Evolutionary conservation across 2,113 vertebrate genomes (phyloP), one percentile per base, ranked within the genome.

Genomic region (Sylvia atricapilla): DNA sequence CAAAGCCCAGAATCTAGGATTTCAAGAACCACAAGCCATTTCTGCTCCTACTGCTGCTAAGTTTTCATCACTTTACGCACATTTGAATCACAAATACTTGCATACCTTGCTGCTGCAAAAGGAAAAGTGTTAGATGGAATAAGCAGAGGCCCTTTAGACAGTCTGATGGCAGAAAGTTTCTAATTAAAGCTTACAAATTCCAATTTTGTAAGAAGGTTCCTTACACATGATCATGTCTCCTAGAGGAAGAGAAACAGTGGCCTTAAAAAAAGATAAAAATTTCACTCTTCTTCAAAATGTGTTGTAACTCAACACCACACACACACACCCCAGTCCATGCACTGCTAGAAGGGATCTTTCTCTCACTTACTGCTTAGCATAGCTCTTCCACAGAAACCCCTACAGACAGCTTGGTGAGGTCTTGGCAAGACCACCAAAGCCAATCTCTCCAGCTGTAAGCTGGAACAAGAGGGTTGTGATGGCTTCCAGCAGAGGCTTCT

Each of bases 61-160:
- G 24, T 80, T 69, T 95, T 94, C 59, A 75, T 85, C 58, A 53
- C 35, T 79, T 79, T 21, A n/a, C 53, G 63, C n/a, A 73, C 20
- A 62, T 76, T 15, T 43, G 39, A 87, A 75, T 47, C 75, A 64
- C 46, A 80, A 75, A 79, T 53, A 69, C 13, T 68, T 52, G 39
- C 30, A 68, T 13, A 75, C 24, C 23, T 81, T 84, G 52, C 41
- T 60, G n/a, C 37, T 41, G 24, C 78, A 43, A 25, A 87, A 19
- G 20, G 13, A 11, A 39, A 72, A 64, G 53, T 35, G 37, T 69
- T 68, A 87, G 56, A 60, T 17, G 17, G 37, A 39, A 41, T 13
- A 76, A 72, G 15, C 25, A 85, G 59, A 85, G 59, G 31, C 72
- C 58, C 44, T 80, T 80, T 37, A 79, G 81, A 72, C 18, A 60